Evolutionary conservation across 1,140 invertebrate species (phyloP), one percentile per base, ranked within the genome.

Genomic region (Solenopsis fugax): DNA sequence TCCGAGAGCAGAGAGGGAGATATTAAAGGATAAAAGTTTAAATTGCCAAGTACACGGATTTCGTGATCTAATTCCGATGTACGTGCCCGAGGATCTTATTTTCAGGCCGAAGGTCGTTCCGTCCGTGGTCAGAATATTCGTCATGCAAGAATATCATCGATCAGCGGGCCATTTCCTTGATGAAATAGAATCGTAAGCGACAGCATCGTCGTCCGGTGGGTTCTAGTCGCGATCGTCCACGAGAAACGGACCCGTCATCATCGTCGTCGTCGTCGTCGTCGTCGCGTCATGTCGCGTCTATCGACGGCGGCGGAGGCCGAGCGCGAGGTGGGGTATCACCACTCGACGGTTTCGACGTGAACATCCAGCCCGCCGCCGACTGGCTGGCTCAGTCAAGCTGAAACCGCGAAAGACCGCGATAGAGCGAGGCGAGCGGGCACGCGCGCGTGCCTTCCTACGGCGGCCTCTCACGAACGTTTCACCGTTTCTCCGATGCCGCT

Each of bases 331-430:
- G 87, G 60, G 75, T 77, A 62, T 34, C 41, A 37, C 72, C 86
- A 67, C 69, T 87, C 71, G 65, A 72, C 48, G 88, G 89, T 87
- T 75, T 88, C 88, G 72, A 84, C 48, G 87, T 72, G 88, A 89
- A 77, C 73, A 86, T 89, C 82, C 75, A 85, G 67, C 81, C 24
- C 62, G 58, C 56, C 62, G 81, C 24, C 75, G 87, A 87, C 80
- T 62, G 45, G 48, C 60, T 65, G 60, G 73, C 72, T 78, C 89
- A 90, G 89, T 90, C 89, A 90, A 90, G 80, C 86, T 88, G 89
- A 90, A 90, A 90, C 89, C 86, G 88, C 88, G 88, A 86, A 71
- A 73, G 81, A 77, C 29, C 78, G 84, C 82, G 88, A 89, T 56
- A 82, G 67, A 60, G 58, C 54, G 87, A 69, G 21, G 62, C 62